A percentile compares a stretch with the other conserved stretches of the same genome.
phyloP scores from a whole-genome alignment of 1,140 invertebrate genomes.

The Orius insidiosus region DNA sequence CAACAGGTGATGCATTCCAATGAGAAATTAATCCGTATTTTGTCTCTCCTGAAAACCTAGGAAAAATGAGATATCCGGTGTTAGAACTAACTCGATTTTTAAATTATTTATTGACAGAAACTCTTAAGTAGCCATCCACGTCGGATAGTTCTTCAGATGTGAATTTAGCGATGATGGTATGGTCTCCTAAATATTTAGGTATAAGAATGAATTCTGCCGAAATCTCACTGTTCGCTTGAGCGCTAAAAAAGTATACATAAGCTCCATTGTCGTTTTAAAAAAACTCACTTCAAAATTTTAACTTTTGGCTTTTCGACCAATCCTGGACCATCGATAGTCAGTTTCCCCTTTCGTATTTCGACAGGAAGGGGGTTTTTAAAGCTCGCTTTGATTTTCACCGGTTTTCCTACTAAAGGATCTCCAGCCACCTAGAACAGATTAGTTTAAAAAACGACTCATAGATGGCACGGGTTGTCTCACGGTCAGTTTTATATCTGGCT shows the following conservation, averaged over 20 bases:
- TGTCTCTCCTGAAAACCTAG: too few relatives aligned
- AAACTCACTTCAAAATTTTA: conserved; percentile 40
- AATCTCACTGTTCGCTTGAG: not conserved
- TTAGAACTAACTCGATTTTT: too few relatives aligned
- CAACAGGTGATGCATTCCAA: too few relatives aligned
- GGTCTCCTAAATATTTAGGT: conserved; percentile 49
- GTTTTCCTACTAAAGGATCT: conserved; percentile 39
- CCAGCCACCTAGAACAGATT: not conserved
- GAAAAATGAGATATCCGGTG: too few relatives aligned
- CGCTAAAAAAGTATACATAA: not conserved
- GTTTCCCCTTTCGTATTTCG: conserved; percentile 50
- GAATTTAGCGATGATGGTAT: conserved; percentile 65
- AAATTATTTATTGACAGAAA: too few relatives aligned
- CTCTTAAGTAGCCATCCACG: conserved; percentile 53
- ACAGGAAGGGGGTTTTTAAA: conserved; percentile 70
- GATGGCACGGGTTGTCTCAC: conserved; percentile 24
- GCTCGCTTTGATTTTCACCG: conserved; percentile 45
- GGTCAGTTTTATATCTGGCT: conserved; percentile 71
- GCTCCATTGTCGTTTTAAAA: not conserved
- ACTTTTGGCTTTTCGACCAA: conserved; percentile 51
- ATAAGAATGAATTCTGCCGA: not conserved
- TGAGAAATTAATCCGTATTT: too few relatives aligned
- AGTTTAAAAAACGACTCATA: not conserved
- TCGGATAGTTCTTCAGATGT: conserved; percentile 61
- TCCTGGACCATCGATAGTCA: conserved; percentile 64